Evolutionary conservation across 2,888 invertebrate species (phyloP).

Genomic region (Heliothis peltigera): DNA sequence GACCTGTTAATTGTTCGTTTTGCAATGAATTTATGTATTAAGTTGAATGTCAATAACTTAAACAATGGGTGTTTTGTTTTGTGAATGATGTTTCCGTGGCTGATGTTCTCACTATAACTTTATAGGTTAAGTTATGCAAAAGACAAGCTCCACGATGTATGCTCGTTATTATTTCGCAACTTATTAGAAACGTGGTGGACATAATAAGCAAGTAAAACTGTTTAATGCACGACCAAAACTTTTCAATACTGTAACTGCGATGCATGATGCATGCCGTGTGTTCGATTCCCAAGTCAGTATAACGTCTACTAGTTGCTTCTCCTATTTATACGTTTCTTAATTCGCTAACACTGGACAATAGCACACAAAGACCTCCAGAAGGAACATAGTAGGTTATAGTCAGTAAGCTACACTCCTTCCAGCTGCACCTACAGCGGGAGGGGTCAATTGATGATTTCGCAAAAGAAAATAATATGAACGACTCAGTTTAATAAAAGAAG

Average conservation of each 20-base stretch:
- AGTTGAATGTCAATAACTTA: slow-evolving; percentile 12
- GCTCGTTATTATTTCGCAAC: neutral
- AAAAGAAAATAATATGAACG: no score
- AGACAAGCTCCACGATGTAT: slow-evolving; percentile 3
- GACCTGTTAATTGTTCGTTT: slow-evolving; percentile 32
- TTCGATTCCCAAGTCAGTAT: neutral
- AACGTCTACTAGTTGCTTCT: no score
- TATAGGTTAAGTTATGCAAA: slow-evolving; percentile 11
- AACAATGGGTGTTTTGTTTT: slow-evolving; percentile 14
- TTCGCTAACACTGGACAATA: no score
- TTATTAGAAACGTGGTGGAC: neutral
- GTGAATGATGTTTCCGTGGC: slow-evolving; percentile 8
- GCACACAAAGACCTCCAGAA: no score
- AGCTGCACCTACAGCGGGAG: no score
- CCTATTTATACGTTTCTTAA: no score
- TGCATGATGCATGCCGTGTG: neutral
- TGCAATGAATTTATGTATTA: slow-evolving; percentile 31
- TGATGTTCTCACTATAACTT: neutral
- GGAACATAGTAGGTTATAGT: no score
- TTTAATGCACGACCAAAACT: neutral
- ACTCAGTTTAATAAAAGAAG: no score
- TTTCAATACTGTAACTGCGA: neutral
- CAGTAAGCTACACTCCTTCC: no score
- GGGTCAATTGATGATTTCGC: no score
- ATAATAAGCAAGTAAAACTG: neutral